Base-by-base conservation (phyloP, 2,888 invertebrate genomes). In the Atethmia centrago region DNA sequence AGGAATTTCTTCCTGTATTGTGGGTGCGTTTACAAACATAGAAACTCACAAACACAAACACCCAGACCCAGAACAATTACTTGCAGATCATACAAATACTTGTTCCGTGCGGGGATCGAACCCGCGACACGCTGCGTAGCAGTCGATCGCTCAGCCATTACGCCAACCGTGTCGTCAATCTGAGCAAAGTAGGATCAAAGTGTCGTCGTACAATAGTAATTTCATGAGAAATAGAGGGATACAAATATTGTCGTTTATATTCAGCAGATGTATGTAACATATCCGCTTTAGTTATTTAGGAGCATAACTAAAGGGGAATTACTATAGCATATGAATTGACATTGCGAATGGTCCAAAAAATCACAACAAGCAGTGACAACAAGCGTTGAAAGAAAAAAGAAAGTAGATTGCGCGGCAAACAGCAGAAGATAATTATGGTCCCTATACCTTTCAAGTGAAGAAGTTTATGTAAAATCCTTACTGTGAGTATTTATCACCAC, bases 331-430 rank as follows among this genome's bases (percentile, higher is more conserved):
- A 16, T 2, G n/a, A 56, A 49, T 36, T 74, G 47, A 62, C 49
- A 63, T 63, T 63, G 31, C 45, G 25, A 76, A 58, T 76, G 59
- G 25, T 62, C 49, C 61, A 66, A 78, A 71, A 59, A 80, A 77
- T 79, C 66, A 79, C 49, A 77, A 81, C 74, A 80, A 80, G 77
- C 69, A 76, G 75, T 74, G 83, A 85, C 82, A 83, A 86, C 85
- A 83, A 87, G 86, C 86, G 51, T 77, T 71, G 59, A 40, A 25
- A 64, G 65, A 47, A 79, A 83, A 87, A 88, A 68, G 90, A 90
- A 91, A 92, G 90, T 90, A 84, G 87, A 93, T 89, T 92, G 91
- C 93, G 94, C 94, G 94, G 93, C 90, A 92, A 93, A 88, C 80
- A 77, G n/a, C 51, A 68, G 16, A 71, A 56, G 25, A n/a, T n/a